Evolutionary conservation across 2,888 invertebrate genomes (phyloP), one percentile per base, ranked within the genome.

Genomic region (Pasiphila rectangulata): DNA sequence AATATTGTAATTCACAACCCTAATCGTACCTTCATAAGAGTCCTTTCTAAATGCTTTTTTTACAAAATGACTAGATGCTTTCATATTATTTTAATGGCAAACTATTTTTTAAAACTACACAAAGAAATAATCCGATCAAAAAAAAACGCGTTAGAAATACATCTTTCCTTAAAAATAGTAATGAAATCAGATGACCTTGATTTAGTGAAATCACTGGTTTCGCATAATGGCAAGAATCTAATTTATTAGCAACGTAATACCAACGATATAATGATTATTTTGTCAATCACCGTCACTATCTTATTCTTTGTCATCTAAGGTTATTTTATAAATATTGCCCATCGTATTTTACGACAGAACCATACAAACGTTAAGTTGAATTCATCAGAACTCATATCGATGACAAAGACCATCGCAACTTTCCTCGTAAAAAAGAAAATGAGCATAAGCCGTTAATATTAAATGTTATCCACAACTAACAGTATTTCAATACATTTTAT

Each of bases 1-100:
- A 83, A 83, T 81, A 84, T 82, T 81, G 75, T 81, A 74, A 75
- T 74, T 87, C 87, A 87, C 86, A 87, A 87, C 87, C 86, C 86
- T 86, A 83, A 82, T 81, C 80, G 73, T 78, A 74, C 69, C 64
- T 66, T 69, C 64, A 32, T 61, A 66, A 63, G 64, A 69, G 67
- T 70, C 69, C 68, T 67, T 66, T 68, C 64, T 77, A 78, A 80
- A 80, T 79, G 75, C 73, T 74, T 72, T 61, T 69, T 71, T 76
- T 76, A 76, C 71, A 74, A 73, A 79, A 79, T 83, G 83, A 83
- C 83, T 83, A 83, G 83, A 83, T 67, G 69, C 67, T 32, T 67
- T 67, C 23, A 10, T 74, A 71, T n/a, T n/a, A n/a, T 72, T 64
- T 67, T 71, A 70, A 83, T 86, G 86, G 87, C 86, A 82, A 79